A percentile compares a stretch with the other conserved stretches of the same genome.
Conservation (phyloP, 1,140 invertebrate genomes). For the Berghia stephanieae region DNA sequence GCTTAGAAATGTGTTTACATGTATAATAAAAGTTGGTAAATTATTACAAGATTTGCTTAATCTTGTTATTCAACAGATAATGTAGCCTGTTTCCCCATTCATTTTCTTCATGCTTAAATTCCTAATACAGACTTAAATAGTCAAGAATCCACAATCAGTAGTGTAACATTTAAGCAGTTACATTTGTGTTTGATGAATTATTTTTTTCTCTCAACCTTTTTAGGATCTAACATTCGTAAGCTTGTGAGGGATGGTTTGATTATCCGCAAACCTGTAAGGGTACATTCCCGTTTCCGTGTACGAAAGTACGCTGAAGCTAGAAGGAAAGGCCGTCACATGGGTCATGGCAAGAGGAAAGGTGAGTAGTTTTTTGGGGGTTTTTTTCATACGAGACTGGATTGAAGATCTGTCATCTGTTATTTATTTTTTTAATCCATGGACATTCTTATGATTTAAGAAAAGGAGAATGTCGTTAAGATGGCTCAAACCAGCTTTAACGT, state of each 20-base stretch:
- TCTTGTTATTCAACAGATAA: too few relatives aligned
- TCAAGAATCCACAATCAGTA: too few relatives aligned
- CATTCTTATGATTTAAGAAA: too few relatives aligned
- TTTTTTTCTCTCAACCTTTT: too few relatives aligned
- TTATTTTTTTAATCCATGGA: not conserved
- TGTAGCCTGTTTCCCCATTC: too few relatives aligned
- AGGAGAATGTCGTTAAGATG: too few relatives aligned
- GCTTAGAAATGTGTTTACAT: not conserved
- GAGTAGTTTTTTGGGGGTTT: not conserved
- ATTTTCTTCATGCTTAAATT: too few relatives aligned
- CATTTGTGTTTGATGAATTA: too few relatives aligned
- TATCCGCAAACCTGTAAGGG: constrained; percentile 98
- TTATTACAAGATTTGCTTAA: too few relatives aligned
- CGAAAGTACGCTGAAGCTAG: constrained; percentile 95
- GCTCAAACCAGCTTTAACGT: too few relatives aligned
- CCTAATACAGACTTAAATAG: too few relatives aligned
- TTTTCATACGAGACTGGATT: not conserved
- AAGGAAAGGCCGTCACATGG: constrained; percentile 95
- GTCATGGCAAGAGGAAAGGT: constrained; percentile 80
- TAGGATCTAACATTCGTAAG: constrained; percentile 98
- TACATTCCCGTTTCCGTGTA: constrained; percentile 95
- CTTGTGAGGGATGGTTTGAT: constrained; percentile 99
- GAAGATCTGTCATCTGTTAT: not conserved
- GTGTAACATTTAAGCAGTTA: too few relatives aligned
- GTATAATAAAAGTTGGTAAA: not conserved